phyloP scores from a whole-genome alignment of 2,797 vertebrate species.

The Parauchenoglanis punctatus region DNA sequence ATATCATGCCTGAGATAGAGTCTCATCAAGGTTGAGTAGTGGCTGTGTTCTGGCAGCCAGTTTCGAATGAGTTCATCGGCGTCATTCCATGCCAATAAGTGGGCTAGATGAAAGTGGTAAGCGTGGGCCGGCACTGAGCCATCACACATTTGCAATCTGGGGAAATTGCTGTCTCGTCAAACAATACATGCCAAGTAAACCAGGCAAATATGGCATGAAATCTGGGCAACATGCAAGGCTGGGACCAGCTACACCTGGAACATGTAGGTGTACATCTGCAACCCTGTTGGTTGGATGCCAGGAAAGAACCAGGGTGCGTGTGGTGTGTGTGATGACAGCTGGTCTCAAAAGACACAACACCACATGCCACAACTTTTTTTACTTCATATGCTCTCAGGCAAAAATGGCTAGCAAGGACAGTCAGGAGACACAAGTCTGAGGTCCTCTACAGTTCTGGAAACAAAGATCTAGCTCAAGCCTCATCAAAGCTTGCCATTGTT shows the following conservation, averaged over 20 bases:
- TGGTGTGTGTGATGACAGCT: conserved; percentile 31
- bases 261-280: conserved; percentile 54
- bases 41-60: conserved; percentile 18
- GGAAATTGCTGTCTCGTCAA: conserved; percentile 36
- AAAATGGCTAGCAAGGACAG: not conserved
- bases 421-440: not conserved
- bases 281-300: conserved; percentile 27
- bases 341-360: conserved; percentile 44
- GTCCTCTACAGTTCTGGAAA: not conserved
- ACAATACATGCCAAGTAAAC: conserved; percentile 51
- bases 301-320: conserved; percentile 33
- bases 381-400: not conserved
- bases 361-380: conserved; percentile 14
- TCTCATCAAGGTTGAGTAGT: conserved; percentile 6
- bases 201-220: conserved; percentile 45
- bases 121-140: conserved; percentile 13
- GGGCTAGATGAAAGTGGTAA: conserved; percentile 24
- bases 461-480: not conserved
- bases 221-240: conserved; percentile 36
- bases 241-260: conserved; percentile 49
- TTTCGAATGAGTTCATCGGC: conserved; percentile 13
- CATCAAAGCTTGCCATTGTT: not conserved
- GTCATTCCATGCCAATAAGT: not conserved
- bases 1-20: conserved; percentile 20
- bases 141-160: conserved; percentile 20